A percentile compares a stretch with the other conserved stretches of the same genome.
phyloP scores from a whole-genome alignment of 2,113 vertebrate genomes.

The Psettodes erumei region DNA sequence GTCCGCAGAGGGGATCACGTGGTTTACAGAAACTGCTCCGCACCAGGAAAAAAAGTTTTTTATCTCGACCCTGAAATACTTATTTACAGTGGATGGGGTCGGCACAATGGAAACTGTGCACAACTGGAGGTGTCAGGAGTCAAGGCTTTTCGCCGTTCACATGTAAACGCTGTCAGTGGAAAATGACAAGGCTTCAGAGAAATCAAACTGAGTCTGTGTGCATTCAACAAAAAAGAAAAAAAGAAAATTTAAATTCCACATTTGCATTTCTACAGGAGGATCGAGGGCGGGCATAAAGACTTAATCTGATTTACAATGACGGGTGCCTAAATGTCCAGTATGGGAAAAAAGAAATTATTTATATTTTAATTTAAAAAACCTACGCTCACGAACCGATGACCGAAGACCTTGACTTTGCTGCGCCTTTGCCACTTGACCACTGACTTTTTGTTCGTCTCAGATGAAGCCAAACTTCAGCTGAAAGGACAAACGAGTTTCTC shows the following conservation, averaged over 20 bases:
- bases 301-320: too few relatives aligned
- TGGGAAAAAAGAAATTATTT: too few relatives aligned
- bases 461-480: background rate
- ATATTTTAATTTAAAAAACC: background rate
- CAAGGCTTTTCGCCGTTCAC: background rate
- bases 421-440: too few relatives aligned
- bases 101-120: background rate
- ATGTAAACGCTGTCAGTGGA: slow-evolving; percentile 1
- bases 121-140: background rate
- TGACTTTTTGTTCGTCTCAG: too few relatives aligned
- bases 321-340: too few relatives aligned
- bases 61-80: background rate
- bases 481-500: too few relatives aligned
- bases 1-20: background rate
- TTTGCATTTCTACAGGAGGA: background rate
- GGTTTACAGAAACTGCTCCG: background rate
- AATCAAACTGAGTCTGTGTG: background rate
- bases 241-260: too few relatives aligned
- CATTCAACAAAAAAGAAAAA: slow-evolving; percentile 2
- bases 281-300: too few relatives aligned
- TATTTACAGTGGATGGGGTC: background rate
- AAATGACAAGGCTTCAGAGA: background rate
- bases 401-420: too few relatives aligned
- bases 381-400: too few relatives aligned
- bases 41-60: background rate